phyloP scores from a whole-genome alignment of 2,888 invertebrate genomes.

The Temnothorax rugatulus region DNA sequence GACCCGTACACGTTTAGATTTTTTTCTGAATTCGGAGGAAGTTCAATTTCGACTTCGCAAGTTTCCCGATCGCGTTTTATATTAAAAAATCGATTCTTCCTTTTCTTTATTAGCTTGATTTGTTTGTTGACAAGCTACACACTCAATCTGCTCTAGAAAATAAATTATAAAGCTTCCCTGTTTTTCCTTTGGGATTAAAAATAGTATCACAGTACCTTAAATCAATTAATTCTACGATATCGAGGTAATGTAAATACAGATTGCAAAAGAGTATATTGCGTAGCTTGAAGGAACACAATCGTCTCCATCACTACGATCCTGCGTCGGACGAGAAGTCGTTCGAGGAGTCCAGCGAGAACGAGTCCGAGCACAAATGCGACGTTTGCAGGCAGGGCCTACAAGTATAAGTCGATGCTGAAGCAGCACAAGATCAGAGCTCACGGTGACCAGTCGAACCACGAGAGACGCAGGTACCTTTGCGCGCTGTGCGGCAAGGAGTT shows the following conservation, averaged over 20 bases:
- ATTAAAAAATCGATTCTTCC: not conserved
- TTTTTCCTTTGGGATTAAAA: not conserved
- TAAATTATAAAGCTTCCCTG: not conserved
- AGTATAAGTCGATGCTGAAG: constrained; percentile 78
- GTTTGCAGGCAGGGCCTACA: constrained; percentile 76
- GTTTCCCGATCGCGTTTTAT: not conserved
- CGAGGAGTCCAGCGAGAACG: constrained; percentile 35
- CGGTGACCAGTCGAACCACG: constrained; percentile 69
- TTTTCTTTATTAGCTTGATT: not conserved
- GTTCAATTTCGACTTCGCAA: not conserved
- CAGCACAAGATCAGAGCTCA: constrained; percentile 79
- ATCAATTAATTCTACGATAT: not conserved
- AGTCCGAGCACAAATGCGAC: constrained; percentile 75
- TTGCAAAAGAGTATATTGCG: not conserved
- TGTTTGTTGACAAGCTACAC: not conserved
- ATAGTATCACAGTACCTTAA: not conserved
- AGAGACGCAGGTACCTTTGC: constrained; percentile 79
- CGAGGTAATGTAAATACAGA: too few relatives aligned
- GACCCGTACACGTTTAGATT: not conserved
- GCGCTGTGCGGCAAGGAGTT: constrained; percentile 81
- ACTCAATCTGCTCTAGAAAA: not conserved
- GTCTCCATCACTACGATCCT: constrained; percentile 73
- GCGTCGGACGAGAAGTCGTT: constrained; percentile 44
- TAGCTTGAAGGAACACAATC: constrained; percentile 79
- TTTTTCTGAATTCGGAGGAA: not conserved